Conservation (phyloP, 1,140 invertebrate species). For the Papilio xuthus region DNA sequence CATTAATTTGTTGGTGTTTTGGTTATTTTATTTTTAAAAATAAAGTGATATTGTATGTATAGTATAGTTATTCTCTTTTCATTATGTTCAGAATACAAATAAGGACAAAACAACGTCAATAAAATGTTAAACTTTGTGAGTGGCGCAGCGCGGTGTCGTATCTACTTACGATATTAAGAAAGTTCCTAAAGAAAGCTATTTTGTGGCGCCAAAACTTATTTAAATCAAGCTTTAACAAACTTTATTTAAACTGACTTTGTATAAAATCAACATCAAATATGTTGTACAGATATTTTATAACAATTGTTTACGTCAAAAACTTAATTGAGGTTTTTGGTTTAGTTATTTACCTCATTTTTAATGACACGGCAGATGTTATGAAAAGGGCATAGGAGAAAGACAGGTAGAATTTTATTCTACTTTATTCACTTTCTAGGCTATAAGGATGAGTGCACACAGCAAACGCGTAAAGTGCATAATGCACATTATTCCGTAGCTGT, state of each 20-base stretch:
- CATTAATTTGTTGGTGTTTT: no score
- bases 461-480: not conserved
- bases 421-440: no score
- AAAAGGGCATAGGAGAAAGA: no score
- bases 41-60: not conserved
- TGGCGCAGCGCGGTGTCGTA: not conserved
- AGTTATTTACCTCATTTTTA: no score
- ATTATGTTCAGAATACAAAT: not conserved
- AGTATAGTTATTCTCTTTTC: not conserved
- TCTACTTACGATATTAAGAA: conserved; percentile 2
- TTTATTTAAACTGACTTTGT: no score
- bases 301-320: no score
- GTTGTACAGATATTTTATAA: no score
- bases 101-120: not conserved
- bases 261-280: no score
- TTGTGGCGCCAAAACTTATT: not conserved
- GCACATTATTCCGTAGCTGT: not conserved
- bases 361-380: no score
- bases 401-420: no score
- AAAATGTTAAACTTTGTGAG: not conserved
- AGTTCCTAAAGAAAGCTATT: not conserved
- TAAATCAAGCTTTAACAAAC: not conserved
- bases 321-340: no score
- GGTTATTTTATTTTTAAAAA: not conserved
- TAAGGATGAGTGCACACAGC: not conserved